A percentile compares a stretch with the other conserved stretches of the same genome.
These are phyloP conservation scores for Mormyrus iriodes DNA, from an alignment of 2,113 vertebrate genomes.

Conservation along the genomic window DNA sequence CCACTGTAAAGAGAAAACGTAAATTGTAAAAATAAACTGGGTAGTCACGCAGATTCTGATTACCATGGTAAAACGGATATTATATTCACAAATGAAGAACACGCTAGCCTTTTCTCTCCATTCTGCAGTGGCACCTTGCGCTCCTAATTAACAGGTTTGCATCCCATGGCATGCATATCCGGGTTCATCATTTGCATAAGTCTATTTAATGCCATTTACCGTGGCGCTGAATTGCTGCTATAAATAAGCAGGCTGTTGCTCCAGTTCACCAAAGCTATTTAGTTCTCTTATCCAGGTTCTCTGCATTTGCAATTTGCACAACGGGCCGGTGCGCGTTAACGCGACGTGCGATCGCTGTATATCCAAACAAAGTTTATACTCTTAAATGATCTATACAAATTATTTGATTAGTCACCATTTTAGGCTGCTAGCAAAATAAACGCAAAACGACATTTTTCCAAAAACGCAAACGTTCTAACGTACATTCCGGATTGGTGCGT, in stretches of 20 bases:
- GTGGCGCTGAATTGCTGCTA: conserved; percentile 39
- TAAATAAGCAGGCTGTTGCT: conserved; percentile 47
- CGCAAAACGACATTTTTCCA: not conserved
- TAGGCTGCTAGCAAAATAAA: not conserved
- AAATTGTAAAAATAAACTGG: not conserved
- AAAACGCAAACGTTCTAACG: not conserved
- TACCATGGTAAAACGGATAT: not conserved
- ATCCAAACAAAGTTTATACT: not conserved
- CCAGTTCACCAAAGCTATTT: conserved; percentile 43
- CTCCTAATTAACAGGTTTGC: conserved; percentile 33
- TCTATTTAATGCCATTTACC: conserved; percentile 46
- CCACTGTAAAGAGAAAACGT: not conserved
- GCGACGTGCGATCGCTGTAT: not conserved
- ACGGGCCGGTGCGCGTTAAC: too few species aligned
- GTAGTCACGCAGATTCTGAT: not conserved
- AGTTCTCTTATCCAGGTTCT: conserved; percentile 33
- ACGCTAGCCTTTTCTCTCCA: not conserved
- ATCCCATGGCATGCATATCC: conserved; percentile 29
- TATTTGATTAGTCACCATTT: not conserved
- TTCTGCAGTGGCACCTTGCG: not conserved
- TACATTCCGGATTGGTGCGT: not conserved
- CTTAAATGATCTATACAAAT: not conserved
- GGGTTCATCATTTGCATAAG: conserved; percentile 48
- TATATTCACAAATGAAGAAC: not conserved
- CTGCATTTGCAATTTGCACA: not conserved